Conservation (phyloP, 2,113 vertebrate genomes). For the Centrocercus urophasianus region DNA sequence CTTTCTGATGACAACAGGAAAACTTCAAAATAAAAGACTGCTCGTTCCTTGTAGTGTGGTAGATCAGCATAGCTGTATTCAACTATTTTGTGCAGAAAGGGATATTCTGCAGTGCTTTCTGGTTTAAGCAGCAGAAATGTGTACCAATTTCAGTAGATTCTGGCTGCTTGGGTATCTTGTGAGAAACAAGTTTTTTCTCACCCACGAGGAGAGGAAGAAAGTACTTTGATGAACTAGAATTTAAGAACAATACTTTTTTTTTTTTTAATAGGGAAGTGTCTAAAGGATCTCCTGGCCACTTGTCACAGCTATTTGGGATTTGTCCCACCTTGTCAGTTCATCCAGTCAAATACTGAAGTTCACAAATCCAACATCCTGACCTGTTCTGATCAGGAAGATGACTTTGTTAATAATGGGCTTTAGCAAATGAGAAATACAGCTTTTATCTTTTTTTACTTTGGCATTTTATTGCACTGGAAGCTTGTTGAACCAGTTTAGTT, state of each 20-base stretch:
- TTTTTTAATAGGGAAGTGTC: no score
- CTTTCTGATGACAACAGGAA: background rate
- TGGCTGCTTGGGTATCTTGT: background rate
- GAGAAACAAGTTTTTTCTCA: background rate
- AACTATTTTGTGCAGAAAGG: background rate
- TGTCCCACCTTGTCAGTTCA: no score
- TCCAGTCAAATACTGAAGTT: no score
- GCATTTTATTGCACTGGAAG: background rate
- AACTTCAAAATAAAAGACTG: background rate
- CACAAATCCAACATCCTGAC: background rate
- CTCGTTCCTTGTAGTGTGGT: background rate
- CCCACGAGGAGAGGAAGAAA: background rate
- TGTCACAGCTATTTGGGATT: no score
- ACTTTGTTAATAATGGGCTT: background rate
- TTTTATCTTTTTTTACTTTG: background rate
- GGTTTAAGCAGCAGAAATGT: background rate
- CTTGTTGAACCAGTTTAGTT: background rate
- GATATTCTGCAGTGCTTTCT: background rate
- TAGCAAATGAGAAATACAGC: background rate
- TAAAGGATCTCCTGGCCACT: no score
- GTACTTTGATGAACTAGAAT: no score
- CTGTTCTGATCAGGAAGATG: background rate
- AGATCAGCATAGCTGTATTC: no score
- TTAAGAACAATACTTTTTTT: background rate
- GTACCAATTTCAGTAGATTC: background rate